Base-by-base conservation (phyloP, 1,140 invertebrate species). In the Papilio dardanus region DNA sequence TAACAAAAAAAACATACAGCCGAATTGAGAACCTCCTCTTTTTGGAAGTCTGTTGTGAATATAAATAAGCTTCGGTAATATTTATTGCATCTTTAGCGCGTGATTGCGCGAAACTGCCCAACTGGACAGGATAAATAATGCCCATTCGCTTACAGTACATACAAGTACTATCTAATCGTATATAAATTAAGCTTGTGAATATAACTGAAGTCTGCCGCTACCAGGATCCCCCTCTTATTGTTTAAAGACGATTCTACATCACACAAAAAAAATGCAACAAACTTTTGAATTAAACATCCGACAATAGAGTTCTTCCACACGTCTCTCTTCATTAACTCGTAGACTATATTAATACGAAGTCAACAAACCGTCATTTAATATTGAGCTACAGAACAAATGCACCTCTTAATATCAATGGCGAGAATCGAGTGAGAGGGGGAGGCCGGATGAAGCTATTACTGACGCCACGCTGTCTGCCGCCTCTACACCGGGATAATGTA, bases 341-440 rank as follows among this genome's bases (percentile, higher is more conserved):
- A 58, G 54, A 28, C 21, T 58, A 54, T 12, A 54, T 58, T 14
- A 6, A 6, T n/a, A 14, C 30, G 54, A 4, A 14, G 54, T 54
- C 14, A 58, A 50, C 46, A n/a, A 50, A 16, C 54, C 4, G 24
- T 2, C 24, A 62, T 28, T 14, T 62, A 14, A 62, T 62, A 62
- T 62, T 62, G 54, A 28, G 24, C 54, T 62, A 10, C 16, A 28
- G 24, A 62, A 62, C 54, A 30, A 62, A 62, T 62, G 54, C 21
- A 14, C 24, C 54, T 28, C 54, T 21, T 62, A 28, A 62, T 62
- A 62, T 62, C 10, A 14, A 28, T 4, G 24, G 30, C 54, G 24
- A 30, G 54, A 62, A 62, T 62, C 54, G 54, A 62, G 54, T 62
- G 54, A 62, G 54, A 62, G 24, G 14, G 21, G 21, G 21, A 62